Evolutionary conservation across 2,797 vertebrate genomes (phyloP), one percentile per base, ranked within the genome.

Genomic region (Tinamus major): DNA sequence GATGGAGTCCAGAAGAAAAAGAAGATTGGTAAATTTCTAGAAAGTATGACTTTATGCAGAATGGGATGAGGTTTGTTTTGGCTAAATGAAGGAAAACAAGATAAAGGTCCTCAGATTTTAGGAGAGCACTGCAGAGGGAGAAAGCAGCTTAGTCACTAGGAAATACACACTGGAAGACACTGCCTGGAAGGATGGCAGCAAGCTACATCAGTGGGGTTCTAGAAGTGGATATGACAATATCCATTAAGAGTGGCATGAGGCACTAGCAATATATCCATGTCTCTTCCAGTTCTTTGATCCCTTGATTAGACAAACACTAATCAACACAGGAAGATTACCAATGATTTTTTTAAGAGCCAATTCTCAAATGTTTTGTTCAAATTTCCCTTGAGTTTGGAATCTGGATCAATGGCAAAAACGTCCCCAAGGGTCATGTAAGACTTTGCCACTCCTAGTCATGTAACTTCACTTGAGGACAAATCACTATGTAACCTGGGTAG

Each of bases 321-420:
- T 68, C 65, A 85, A 79, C 9, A 13, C 24, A 10, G 0, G 0
- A 23, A 79, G 13, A 6, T 72, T 61, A 62, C 6, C 15, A 65
- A 5, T 9, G 2, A 48, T 59, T 1, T 65, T 27, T 27, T 27
- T 23, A 44, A 67, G 13, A 6, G 8, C 10, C 8, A 92, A 91
- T 79, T 42, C 27, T 23, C 62, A 70, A 79, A 64, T 3, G 2
- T 0, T 11, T 3, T 6, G 27, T 13, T 2, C 63, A 59, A 84
- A 56, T 31, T 69, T 68, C 6, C 35, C 20, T 55, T 1, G 0
- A 33, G 19, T 69, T 64, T 46, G 42, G 39, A 79, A 74, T 31
- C 46, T 70, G 35, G 10, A 65, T 2, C 29, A 55, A 72, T 15
- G 27, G 39, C 67, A 92, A 86, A 86, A 87, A 46, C 11, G 18